A percentile compares a stretch with the other conserved stretches of the same genome.
phyloP scores from a whole-genome alignment of 2,113 vertebrate species.

The Zonotrichia leucophrys region DNA sequence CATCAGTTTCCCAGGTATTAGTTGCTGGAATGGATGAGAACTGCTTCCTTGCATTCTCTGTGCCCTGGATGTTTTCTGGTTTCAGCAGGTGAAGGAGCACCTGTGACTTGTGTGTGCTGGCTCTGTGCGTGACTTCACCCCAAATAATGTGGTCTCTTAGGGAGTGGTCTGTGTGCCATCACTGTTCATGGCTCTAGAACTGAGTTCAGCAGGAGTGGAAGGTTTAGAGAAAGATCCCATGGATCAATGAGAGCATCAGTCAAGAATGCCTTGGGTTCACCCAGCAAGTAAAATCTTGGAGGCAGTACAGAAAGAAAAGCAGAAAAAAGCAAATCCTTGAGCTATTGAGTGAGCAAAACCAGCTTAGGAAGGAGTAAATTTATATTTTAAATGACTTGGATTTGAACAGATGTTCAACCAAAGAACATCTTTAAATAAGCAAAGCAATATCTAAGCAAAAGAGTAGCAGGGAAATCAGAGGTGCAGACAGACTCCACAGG shows the following conservation, averaged over 20 bases:
- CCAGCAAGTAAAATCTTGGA: background rate
- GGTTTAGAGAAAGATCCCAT: background rate
- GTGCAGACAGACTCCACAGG: background rate
- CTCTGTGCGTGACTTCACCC: background rate
- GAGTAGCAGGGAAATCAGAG: background rate
- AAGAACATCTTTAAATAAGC: background rate
- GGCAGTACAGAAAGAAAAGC: background rate
- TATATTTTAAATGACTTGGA: background rate
- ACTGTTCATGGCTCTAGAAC: background rate
- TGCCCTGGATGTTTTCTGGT: background rate
- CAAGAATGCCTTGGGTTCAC: background rate
- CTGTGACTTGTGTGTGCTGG: fast-evolving
- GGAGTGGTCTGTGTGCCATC: background rate
- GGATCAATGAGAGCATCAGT: background rate
- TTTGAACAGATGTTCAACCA: background rate
- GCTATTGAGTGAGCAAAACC: background rate
- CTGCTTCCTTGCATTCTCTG: background rate
- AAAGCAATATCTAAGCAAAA: background rate
- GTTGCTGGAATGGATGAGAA: background rate
- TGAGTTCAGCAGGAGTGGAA: background rate
- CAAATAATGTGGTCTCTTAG: background rate
- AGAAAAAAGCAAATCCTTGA: background rate
- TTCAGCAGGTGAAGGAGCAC: background rate
- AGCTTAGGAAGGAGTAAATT: background rate
- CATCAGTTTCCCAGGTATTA: background rate